A percentile compares a stretch with the other conserved stretches of the same genome.
phyloP scores from a whole-genome alignment of 2,113 vertebrate genomes.

The Salvelinus namaycush region DNA sequence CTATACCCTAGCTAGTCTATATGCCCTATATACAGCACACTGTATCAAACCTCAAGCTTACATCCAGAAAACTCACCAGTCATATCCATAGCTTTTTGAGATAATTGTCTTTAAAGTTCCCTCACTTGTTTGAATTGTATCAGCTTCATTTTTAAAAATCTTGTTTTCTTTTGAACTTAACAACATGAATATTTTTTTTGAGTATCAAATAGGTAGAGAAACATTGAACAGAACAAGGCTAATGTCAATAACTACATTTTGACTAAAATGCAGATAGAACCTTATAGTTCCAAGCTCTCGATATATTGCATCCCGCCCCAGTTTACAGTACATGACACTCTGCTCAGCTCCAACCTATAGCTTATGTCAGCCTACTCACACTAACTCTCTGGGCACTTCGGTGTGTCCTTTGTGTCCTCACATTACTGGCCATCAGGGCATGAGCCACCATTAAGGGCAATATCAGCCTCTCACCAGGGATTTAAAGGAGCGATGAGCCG shows the following conservation, averaged over 20 bases:
- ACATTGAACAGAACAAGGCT: too few species aligned
- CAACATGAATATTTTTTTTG: too few species aligned
- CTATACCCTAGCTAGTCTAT: neutral
- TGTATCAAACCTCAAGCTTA: neutral
- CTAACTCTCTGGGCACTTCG: neutral
- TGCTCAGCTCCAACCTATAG: neutral
- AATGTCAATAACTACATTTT: neutral
- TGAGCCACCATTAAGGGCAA: slow-evolving; percentile 38
- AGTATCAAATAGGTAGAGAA: too few species aligned
- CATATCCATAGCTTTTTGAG: neutral
- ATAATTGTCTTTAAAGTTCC: neutral
- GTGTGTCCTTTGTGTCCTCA: neutral
- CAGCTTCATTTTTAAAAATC: too few species aligned
- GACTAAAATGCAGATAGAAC: too few species aligned
- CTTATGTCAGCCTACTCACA: neutral
- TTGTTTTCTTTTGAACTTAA: too few species aligned
- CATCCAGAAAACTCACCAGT: neutral
- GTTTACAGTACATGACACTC: too few species aligned
- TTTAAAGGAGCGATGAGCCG: slow-evolving; percentile 50
- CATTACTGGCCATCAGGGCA: slow-evolving; percentile 26
- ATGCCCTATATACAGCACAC: neutral
- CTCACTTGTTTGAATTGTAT: neutral
- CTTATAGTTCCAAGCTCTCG: slow-evolving; percentile 1
- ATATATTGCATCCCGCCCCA: neutral
- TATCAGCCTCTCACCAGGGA: slow-evolving; percentile 29